phyloP scores from a whole-genome alignment of 1,140 invertebrate species.

The Drosophila pachea region DNA sequence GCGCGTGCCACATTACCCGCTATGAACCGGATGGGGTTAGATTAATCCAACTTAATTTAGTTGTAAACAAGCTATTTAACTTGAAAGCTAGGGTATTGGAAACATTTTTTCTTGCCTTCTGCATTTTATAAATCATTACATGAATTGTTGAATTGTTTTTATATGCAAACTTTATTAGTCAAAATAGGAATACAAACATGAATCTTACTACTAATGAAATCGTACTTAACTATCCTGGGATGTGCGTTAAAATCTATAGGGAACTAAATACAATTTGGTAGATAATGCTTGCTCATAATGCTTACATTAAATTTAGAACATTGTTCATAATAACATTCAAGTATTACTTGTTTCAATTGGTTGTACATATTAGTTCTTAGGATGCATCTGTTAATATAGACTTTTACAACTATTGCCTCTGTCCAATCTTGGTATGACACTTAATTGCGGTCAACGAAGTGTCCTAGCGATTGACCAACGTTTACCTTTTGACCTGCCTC shows the following conservation, averaged over 20 bases:
- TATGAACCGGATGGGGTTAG: constrained; percentile 13
- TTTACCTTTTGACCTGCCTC: constrained; percentile 69
- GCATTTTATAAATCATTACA: no score
- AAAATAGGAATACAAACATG: constrained; percentile 26
- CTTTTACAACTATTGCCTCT: constrained; percentile 21
- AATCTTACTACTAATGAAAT: constrained; percentile 32
- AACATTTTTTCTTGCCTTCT: constrained; percentile 4
- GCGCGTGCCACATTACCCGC: constrained; percentile 31
- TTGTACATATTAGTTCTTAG: constrained; percentile 2
- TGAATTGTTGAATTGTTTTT: neutral
- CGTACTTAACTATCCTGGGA: constrained; percentile 11
- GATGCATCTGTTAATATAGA: constrained; percentile 14
- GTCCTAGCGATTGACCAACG: constrained; percentile 73
- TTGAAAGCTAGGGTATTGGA: neutral
- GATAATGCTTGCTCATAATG: constrained; percentile 8
- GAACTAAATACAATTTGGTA: constrained; percentile 37
- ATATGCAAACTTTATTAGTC: constrained; percentile 33
- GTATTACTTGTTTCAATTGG: neutral
- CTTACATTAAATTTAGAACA: constrained; percentile 8
- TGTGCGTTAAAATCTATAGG: constrained; percentile 8
- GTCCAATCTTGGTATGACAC: neutral
- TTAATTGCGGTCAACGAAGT: constrained; percentile 50
- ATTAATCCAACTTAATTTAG: constrained; percentile 6
- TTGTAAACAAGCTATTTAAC: constrained; percentile 30
- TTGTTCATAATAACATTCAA: constrained; percentile 3